Evolutionary conservation across 2,797 vertebrate genomes (phyloP), one percentile per base, ranked within the genome.

Genomic region (Cryptoprocta ferox): DNA sequence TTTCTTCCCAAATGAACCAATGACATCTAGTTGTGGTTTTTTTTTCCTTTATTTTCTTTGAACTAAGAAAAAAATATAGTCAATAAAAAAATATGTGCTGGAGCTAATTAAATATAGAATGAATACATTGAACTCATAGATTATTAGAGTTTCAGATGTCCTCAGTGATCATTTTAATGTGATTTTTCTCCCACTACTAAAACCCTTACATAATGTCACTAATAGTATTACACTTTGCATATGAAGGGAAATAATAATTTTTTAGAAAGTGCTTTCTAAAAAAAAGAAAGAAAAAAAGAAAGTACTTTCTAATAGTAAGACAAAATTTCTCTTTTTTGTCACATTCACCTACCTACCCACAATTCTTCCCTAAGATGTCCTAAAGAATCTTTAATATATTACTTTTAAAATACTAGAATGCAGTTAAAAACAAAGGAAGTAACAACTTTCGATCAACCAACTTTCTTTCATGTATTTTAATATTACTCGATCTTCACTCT

Each of bases 1-100:
- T 82, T 83, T 71, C 30, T 91, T 78, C n/a, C 24, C 21, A 78
- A 90, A 83, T 96, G 26, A 92, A 96, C 79, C 66, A 96, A 30
- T 93, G 39, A 48, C 35, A 50, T 73, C 30, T 59, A 87, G 13
- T 48, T 61, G 88, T 76, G 79, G 30, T 94, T 70, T 4, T 32
- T 61, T 91, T 81, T 83, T 6, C 32, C 1, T 71, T 70, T 93
- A 35, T 93, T 32, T 91, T 90, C 26, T 91, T 93, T 94, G 50
- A 84, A 75, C 26, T 79, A 56, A 83, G 65, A 73, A 87, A 39
- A 92, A 93, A 97, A 97, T 42, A 5, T 92, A 92, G 12, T 85
- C 16, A 78, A 86, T 65, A 28, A 30, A 63, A 81, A 76, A 73
- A 86, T 37, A 63, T 66, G 50, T 83, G 9, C 32, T 85, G 26